Evolutionary conservation across 2,113 vertebrate genomes (phyloP).

Genomic region (Limanda limanda): DNA sequence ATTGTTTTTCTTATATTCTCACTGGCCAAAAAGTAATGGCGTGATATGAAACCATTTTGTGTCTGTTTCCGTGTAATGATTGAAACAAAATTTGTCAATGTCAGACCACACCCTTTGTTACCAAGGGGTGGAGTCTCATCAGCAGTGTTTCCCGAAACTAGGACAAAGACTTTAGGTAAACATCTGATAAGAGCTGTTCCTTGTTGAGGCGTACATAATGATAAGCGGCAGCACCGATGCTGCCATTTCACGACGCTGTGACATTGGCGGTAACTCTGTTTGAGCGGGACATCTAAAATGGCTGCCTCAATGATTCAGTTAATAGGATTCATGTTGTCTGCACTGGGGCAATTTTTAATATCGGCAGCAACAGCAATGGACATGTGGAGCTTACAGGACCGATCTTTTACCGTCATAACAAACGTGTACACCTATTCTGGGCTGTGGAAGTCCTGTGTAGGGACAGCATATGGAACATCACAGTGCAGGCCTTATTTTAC

Average conservation of each 20-base stretch:
- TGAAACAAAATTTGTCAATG: not conserved
- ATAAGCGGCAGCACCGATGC: constrained; percentile 31
- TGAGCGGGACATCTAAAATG: constrained; percentile 75
- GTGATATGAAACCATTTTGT: not conserved
- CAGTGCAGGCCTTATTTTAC: constrained; percentile 90
- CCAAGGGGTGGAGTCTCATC: not conserved
- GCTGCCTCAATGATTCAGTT: constrained; percentile 86
- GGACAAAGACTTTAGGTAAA: constrained; percentile 60
- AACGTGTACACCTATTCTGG: constrained; percentile 87
- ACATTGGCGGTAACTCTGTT: constrained; percentile 10
- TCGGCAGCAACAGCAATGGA: constrained; percentile 87
- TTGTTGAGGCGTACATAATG: constrained; percentile 39
- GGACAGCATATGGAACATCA: constrained; percentile 84
- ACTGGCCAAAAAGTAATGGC: not conserved
- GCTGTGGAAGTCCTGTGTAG: constrained; percentile 88
- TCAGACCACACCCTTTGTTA: constrained; percentile 33
- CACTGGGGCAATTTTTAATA: constrained; percentile 84
- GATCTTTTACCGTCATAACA: constrained; percentile 85
- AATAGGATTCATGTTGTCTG: constrained; percentile 84
- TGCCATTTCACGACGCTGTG: constrained; percentile 53
- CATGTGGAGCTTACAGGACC: constrained; percentile 88
- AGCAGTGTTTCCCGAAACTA: constrained; percentile 53
- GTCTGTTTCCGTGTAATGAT: not conserved
- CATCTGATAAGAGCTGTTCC: constrained; percentile 69
- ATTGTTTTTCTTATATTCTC: not conserved